These are phyloP conservation scores for Pantherophis alleghaniensis DNA, from an alignment of 2,797 vertebrate species.

Conservation along the genomic window DNA sequence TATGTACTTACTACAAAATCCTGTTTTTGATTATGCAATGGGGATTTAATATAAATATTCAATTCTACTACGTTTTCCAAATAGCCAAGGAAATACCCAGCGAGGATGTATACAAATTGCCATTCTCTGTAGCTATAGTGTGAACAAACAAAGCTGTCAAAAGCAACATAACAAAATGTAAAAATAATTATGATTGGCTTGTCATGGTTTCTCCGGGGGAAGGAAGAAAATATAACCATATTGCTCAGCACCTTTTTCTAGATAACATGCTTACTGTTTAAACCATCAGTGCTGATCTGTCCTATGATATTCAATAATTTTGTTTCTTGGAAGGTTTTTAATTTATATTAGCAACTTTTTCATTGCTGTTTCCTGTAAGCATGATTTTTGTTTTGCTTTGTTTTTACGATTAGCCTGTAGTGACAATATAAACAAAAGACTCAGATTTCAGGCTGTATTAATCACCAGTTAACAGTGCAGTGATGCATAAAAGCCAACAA, in stretches of 20 bases:
- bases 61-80: background rate
- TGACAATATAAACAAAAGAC: background rate
- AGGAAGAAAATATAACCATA: background rate
- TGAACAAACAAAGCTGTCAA: constrained; percentile 18
- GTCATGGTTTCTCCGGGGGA: background rate
- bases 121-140: background rate
- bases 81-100: background rate
- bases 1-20: background rate
- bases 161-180: constrained; percentile 2
- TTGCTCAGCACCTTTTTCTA: constrained; percentile 14
- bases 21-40: background rate
- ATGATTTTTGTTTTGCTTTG: background rate
- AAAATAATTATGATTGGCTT: background rate
- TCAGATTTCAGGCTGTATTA: background rate
- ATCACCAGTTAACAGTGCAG: background rate
- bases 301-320: constrained; percentile 1
- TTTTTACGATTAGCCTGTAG: background rate
- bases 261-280: background rate
- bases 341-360: constrained; percentile 8
- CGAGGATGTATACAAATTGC: background rate
- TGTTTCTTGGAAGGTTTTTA: background rate
- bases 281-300: constrained; percentile 7
- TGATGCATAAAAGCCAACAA: rapidly evolving
- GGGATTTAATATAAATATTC: background rate
- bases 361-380: background rate